Evolutionary conservation across 2,888 invertebrate species (phyloP).

Genomic region (Megaustenia siamemsis): DNA sequence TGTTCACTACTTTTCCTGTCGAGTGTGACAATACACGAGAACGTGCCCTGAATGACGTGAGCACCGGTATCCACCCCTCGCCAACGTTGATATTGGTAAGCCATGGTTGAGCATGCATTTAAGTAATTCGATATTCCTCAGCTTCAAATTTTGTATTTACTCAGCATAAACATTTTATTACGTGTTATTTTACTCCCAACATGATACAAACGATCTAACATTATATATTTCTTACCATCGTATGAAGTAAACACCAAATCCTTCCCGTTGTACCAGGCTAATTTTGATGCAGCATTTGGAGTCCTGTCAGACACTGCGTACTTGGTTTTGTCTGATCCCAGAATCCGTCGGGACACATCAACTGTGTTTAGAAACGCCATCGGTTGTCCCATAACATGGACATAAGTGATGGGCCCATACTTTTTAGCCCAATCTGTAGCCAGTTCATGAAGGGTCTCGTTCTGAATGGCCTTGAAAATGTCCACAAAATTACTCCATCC

Average conservation of each 20-base stretch:
- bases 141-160: too few relatives aligned
- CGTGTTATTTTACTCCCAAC: too few relatives aligned
- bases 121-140: too few relatives aligned
- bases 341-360: neutral
- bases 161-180: too few relatives aligned
- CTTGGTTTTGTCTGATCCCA: neutral
- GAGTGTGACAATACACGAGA: too few relatives aligned
- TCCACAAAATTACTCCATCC: neutral
- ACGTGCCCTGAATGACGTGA: too few relatives aligned
- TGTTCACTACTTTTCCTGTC: too few relatives aligned
- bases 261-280: constrained; percentile 22
- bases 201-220: too few relatives aligned
- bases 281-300: neutral
- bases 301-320: neutral
- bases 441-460: constrained; percentile 24
- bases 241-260: neutral
- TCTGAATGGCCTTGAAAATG: constrained; percentile 23
- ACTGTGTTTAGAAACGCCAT: constrained; percentile 31
- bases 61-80: too few relatives aligned
- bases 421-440: constrained; percentile 40
- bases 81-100: too few relatives aligned
- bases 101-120: too few relatives aligned
- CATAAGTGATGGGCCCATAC: constrained; percentile 37
- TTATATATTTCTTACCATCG: neutral
- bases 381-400: neutral